These are phyloP conservation scores for Papilio dardanus DNA, from an alignment of 1,140 invertebrate genomes.

Conservation along the genomic window DNA sequence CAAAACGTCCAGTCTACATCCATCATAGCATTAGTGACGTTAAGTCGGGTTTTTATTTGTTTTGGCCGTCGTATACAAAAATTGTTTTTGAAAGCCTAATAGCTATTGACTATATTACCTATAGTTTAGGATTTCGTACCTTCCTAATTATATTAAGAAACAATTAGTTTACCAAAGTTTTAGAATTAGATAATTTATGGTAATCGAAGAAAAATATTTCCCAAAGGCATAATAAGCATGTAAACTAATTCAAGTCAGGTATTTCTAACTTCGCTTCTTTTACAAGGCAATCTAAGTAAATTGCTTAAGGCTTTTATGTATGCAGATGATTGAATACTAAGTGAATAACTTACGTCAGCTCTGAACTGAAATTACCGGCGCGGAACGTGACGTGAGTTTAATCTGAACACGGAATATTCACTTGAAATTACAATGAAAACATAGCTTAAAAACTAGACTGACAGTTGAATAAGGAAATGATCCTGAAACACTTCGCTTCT, in stretches of 20 bases:
- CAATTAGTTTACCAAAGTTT: too few relatives aligned
- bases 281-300: conserved; percentile 26
- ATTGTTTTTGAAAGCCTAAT: too few relatives aligned
- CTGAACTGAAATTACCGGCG: not conserved
- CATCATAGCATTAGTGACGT: not conserved
- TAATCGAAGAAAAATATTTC: not conserved
- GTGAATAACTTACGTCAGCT: conserved; percentile 24
- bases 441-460: not conserved
- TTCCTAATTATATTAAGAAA: not conserved
- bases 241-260: not conserved
- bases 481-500: too few relatives aligned
- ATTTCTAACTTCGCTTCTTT: not conserved
- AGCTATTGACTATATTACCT: not conserved
- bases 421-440: not conserved
- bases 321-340: conserved; percentile 29
- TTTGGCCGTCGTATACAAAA: too few relatives aligned
- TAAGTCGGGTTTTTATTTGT: not conserved
- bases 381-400: not conserved
- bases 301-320: conserved; percentile 7
- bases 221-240: not conserved
- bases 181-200: not conserved
- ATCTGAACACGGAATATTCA: not conserved
- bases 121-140: not conserved
- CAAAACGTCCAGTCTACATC: not conserved
- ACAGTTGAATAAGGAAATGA: not conserved